Evolutionary conservation across 2,888 invertebrate species (phyloP).

Genomic region (Julus scandinavius): DNA sequence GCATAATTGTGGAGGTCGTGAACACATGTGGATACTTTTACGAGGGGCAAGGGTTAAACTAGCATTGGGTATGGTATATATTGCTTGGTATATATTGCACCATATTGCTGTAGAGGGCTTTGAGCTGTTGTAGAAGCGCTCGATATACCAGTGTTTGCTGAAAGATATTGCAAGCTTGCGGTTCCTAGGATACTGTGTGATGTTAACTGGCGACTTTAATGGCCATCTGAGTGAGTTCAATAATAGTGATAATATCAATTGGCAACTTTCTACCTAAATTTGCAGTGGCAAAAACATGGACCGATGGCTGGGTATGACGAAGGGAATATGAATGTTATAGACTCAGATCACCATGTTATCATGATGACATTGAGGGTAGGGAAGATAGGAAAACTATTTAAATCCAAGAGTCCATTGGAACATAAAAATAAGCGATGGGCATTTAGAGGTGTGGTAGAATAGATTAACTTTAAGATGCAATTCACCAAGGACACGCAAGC

Average conservation of each 20-base stretch:
- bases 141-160: not conserved
- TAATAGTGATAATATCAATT: not conserved
- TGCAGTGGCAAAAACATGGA: not conserved
- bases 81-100: too few species aligned
- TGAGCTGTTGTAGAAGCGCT: not conserved
- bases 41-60: not conserved
- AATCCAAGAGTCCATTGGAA: not conserved
- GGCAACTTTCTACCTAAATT: not conserved
- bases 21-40: not conserved
- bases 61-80: not conserved
- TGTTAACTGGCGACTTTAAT: too few species aligned
- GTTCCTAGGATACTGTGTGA: not conserved
- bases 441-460: not conserved
- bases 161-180: not conserved
- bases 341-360: not conserved
- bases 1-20: not conserved
- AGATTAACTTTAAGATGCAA: not conserved
- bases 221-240: not conserved
- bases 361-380: not conserved
- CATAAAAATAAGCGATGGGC: not conserved
- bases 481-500: not conserved
- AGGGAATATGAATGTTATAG: not conserved
- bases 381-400: not conserved
- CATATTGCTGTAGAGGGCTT: not conserved
- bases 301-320: not conserved